A percentile compares a stretch with the other conserved stretches of the same genome.
phyloP scores from a whole-genome alignment of 2,113 vertebrate genomes.

The Suncus etruscus region DNA sequence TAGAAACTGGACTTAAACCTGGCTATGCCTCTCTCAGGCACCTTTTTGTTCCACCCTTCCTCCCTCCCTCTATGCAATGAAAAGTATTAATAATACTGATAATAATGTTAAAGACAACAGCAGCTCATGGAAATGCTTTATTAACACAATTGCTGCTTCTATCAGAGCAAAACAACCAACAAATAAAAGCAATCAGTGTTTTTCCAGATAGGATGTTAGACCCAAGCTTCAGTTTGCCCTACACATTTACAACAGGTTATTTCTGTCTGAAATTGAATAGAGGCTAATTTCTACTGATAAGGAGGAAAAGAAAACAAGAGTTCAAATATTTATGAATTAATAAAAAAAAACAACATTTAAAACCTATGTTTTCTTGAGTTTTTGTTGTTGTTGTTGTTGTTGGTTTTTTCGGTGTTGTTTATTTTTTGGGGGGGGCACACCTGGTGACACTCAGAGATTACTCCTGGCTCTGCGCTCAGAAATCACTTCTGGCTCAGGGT shows the following conservation, averaged over 20 bases:
- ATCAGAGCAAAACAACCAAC: conserved; percentile 1
- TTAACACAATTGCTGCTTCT: conserved; percentile 24
- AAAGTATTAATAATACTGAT: not conserved
- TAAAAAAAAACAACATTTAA: not conserved
- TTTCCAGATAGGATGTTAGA: not conserved
- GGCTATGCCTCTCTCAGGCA: not conserved
- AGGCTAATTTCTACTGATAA: conserved; percentile 44
- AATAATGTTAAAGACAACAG: not conserved
- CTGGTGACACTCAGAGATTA: no score
- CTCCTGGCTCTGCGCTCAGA: no score
- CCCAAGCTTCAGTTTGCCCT: not conserved
- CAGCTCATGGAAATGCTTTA: not conserved
- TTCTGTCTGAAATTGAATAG: not conserved
- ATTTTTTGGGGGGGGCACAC: no score
- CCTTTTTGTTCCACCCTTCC: not conserved
- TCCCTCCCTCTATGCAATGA: conserved; percentile 3
- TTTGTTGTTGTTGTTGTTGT: no score
- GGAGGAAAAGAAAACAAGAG: not conserved
- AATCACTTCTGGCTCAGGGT: no score
- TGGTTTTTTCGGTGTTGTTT: no score
- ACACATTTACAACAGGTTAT: not conserved
- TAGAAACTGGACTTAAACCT: not conserved
- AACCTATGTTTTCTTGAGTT: no score
- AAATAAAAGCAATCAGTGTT: conserved; percentile 7
- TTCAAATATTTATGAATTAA: conserved; percentile 45